A percentile compares a stretch with the other conserved stretches of the same genome.
These are phyloP conservation scores for Tetramorium simillimum DNA, from an alignment of 1,140 invertebrate species.

Conservation along the genomic window DNA sequence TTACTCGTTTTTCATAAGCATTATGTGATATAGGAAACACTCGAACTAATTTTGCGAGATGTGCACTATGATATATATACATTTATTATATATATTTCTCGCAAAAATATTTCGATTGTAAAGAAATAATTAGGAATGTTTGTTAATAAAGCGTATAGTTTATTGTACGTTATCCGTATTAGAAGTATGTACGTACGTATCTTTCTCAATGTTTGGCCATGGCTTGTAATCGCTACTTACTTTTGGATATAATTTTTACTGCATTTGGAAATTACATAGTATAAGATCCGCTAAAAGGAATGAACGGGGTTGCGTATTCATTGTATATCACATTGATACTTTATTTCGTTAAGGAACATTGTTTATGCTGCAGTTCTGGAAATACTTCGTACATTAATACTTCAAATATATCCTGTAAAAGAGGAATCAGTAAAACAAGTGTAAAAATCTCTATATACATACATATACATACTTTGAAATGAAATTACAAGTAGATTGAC, in stretches of 20 bases:
- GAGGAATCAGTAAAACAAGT: constrained; percentile 28
- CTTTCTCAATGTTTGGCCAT: neutral
- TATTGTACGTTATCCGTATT: neutral
- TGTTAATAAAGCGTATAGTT: constrained; percentile 18
- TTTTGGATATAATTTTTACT: neutral
- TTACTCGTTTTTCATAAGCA: neutral
- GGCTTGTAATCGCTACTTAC: neutral
- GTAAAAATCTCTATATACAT: constrained; percentile 6
- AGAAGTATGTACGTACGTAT: neutral
- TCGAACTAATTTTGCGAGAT: constrained; percentile 11
- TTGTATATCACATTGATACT: constrained; percentile 33
- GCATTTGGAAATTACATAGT: neutral
- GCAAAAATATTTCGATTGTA: constrained; percentile 14
- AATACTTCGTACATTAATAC: constrained; percentile 90
- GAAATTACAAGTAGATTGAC: constrained; percentile 73
- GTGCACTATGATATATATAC: neutral
- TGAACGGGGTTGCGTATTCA: neutral
- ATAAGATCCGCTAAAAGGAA: neutral
- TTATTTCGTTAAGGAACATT: constrained; percentile 59
- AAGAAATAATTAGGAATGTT: constrained; percentile 29
- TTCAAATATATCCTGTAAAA: constrained; percentile 90
- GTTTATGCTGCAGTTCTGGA: constrained; percentile 88
- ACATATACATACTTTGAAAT: neutral
- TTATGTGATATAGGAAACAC: neutral
- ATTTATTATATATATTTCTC: neutral